Conservation (phyloP, 2,113 vertebrate genomes). For the Cyrtonyx montezumae region DNA sequence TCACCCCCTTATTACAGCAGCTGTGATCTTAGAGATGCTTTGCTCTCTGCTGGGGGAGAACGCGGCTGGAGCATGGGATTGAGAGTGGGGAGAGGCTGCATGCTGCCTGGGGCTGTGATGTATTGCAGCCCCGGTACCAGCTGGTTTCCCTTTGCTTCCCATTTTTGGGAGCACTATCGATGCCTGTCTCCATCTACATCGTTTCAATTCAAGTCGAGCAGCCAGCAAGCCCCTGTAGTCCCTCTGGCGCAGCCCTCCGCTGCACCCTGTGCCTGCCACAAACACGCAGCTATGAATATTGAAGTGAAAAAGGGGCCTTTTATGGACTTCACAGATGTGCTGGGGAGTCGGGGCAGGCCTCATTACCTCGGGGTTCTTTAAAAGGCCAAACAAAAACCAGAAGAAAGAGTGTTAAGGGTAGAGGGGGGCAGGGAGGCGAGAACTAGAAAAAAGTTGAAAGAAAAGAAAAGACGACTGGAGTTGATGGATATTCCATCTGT, state of each 20-base stretch:
- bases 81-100: neutral
- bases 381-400: conserved; percentile 69
- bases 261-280: conserved; percentile 38
- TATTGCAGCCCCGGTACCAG: neutral
- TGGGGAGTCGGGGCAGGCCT: conserved; percentile 69
- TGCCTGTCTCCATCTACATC: neutral
- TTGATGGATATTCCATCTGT: conserved; percentile 84
- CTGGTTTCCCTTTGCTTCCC: neutral
- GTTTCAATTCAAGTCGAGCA: neutral
- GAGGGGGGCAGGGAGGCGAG: conserved; percentile 52
- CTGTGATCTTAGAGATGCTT: neutral
- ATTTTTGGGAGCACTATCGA: neutral
- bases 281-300: conserved; percentile 71
- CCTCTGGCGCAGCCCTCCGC: neutral
- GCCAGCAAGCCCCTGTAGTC: neutral
- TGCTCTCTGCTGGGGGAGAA: neutral
- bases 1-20: neutral
- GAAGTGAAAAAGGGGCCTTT: conserved; percentile 52
- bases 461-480: conserved; percentile 45
- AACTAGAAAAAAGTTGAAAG: conserved; percentile 60
- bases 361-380: conserved; percentile 71
- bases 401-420: conserved; percentile 26
- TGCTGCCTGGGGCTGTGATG: fast-evolving
- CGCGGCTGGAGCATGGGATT: neutral
- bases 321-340: conserved; percentile 76